A percentile compares a stretch with the other conserved stretches of the same genome.
phyloP scores from a whole-genome alignment of 35 echinoderm and acorn worm species.

The Stichopus chloronotus region DNA sequence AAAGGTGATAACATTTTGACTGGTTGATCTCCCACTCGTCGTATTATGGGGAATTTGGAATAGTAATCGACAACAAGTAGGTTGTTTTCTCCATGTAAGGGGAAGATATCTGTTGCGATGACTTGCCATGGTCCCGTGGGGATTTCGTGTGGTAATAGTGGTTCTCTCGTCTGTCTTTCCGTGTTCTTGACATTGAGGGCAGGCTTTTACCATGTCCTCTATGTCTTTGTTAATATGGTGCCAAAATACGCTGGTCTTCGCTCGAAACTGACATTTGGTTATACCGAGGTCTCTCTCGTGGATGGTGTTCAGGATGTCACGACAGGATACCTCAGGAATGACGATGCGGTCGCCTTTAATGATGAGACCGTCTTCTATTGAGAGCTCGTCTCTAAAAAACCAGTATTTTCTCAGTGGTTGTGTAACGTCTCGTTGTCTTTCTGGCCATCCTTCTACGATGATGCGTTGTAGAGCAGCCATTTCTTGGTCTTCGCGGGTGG shows the following conservation, averaged over 20 bases:
- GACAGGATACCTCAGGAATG: neutral
- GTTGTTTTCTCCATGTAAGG: conserved; percentile 60
- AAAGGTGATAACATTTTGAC: conserved; percentile 43
- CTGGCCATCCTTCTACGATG: conserved; percentile 22
- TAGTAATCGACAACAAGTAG: conserved; percentile 68
- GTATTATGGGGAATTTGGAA: conserved; percentile 70
- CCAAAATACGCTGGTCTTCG: conserved; percentile 5
- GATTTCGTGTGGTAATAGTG: conserved; percentile 40
- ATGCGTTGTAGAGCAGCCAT: conserved; percentile 9
- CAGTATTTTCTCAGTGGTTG: neutral
- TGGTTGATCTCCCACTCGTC: neutral
- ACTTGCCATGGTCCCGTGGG: conserved; percentile 77
- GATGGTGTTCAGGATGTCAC: conserved; percentile 46
- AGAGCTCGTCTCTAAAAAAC: neutral
- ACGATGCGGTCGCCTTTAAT: conserved; percentile 4
- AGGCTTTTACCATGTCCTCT: conserved; percentile 16
- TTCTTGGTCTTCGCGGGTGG: neutral
- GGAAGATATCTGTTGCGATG: conserved; percentile 71
- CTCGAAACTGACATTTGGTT: conserved; percentile 41
- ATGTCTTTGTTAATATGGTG: conserved; percentile 43
- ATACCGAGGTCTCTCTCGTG: conserved; percentile 47
- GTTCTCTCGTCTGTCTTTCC: neutral
- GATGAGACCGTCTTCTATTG: neutral
- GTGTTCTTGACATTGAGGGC: neutral
- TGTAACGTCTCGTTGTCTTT: neutral